Conservation (phyloP, 1,140 invertebrate genomes). For the Macrocentrus cingulum region DNA sequence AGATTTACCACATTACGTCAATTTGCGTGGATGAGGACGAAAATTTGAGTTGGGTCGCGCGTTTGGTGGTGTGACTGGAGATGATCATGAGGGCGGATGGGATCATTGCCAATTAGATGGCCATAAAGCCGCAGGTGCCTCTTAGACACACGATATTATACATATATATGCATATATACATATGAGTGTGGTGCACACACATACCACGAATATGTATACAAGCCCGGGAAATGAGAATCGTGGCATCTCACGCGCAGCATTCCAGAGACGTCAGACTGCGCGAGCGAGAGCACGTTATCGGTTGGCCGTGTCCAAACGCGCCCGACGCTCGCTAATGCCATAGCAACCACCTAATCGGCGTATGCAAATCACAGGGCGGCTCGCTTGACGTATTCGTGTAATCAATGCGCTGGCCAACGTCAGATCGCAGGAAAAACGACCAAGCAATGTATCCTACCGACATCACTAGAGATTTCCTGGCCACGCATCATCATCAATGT, state of each 20-base stretch:
- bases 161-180: too few species aligned
- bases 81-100: too few species aligned
- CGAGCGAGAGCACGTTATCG: conserved; percentile 29
- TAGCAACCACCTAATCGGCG: conserved; percentile 43
- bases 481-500: not conserved
- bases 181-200: too few species aligned
- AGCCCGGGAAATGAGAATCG: conserved; percentile 27
- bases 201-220: conserved; percentile 14
- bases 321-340: conserved; percentile 40
- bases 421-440: not conserved
- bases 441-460: not conserved
- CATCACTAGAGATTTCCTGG: conserved; percentile 29
- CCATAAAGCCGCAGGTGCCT: too few species aligned
- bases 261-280: not conserved
- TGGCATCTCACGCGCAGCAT: conserved; percentile 17
- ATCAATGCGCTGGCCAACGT: conserved; percentile 39
- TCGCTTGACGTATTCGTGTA: conserved; percentile 39
- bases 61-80: too few species aligned
- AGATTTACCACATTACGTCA: too few species aligned
- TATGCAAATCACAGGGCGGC: conserved; percentile 50
- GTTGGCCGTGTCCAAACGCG: conserved; percentile 39
- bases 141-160: too few species aligned
- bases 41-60: too few species aligned
- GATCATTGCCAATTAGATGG: too few species aligned
- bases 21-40: too few species aligned